Percentiles rank a stretch among this genome's conserved stretches.
Evolutionary conservation across 2,113 vertebrate genomes (phyloP).

Genomic region (Zosterops borbonicus): DNA sequence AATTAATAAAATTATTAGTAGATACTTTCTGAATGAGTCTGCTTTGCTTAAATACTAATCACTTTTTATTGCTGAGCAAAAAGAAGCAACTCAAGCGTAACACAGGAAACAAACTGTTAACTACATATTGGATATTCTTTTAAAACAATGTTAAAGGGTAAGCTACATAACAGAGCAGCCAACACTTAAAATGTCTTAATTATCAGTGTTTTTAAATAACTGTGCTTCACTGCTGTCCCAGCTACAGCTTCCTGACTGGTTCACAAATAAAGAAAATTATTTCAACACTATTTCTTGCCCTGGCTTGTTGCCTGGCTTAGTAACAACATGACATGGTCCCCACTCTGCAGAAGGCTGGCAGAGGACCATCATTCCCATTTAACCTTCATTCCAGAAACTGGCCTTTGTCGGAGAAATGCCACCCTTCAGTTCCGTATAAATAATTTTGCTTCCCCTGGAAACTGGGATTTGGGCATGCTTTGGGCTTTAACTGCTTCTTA

Average conservation of each 20-base stretch:
- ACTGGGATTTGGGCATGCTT: accelerated
- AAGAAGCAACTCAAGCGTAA: not conserved
- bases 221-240: not conserved
- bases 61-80: not conserved
- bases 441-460: not conserved
- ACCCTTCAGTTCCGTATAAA: not conserved
- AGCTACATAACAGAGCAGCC: not conserved
- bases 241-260: not conserved
- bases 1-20: not conserved
- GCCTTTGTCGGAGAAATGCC: not conserved
- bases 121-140: not conserved
- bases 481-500: not conserved
- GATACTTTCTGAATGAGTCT: not conserved
- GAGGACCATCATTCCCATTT: not conserved
- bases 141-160: not conserved
- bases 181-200: not conserved
- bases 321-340: not conserved
- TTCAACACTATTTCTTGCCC: not conserved
- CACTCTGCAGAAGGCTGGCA: not conserved
- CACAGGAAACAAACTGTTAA: not conserved
- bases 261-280: not conserved
- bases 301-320: not conserved
- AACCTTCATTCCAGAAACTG: not conserved
- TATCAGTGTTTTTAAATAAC: slow-evolving; percentile 7
- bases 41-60: not conserved